A percentile compares a stretch with the other conserved stretches of the same genome.
Evolutionary conservation across 1,140 invertebrate species (phyloP).

Genomic region (Diachasmimorpha longicaudata): DNA sequence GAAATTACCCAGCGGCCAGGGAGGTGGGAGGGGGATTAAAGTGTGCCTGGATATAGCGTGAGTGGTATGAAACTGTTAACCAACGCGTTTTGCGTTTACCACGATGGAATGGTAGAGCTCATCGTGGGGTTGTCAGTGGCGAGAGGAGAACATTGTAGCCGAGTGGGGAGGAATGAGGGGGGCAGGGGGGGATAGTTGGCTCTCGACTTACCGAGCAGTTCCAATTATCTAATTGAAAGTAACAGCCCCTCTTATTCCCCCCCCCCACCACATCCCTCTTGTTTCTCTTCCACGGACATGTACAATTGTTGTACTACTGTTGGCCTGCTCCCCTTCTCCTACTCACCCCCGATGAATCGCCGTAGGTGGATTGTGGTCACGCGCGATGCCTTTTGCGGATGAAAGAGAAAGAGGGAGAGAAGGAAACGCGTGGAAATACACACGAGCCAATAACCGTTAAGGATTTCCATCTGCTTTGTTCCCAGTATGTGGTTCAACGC

Average conservation of each 20-base stretch:
- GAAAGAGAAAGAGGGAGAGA: neutral
- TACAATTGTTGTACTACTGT: slow-evolving; percentile 7
- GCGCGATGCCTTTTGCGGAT: neutral
- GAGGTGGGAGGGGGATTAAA: neutral
- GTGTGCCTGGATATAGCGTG: slow-evolving; percentile 3
- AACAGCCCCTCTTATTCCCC: slow-evolving; percentile 18
- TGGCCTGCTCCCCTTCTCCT: too few relatives aligned
- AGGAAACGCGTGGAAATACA: neutral
- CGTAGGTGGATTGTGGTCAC: slow-evolving; percentile 5
- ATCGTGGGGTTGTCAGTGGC: slow-evolving; percentile 15
- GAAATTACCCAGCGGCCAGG: neutral
- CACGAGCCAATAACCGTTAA: slow-evolving; percentile 49
- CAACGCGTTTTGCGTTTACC: slow-evolving; percentile 30
- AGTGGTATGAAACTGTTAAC: slow-evolving; percentile 14
- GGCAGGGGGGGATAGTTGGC: neutral
- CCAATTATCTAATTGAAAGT: slow-evolving; percentile 56
- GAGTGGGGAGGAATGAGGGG: too few relatives aligned
- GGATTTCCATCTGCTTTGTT: slow-evolving; percentile 51
- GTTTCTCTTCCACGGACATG: neutral
- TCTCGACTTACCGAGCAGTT: slow-evolving; percentile 36
- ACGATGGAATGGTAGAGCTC: slow-evolving; percentile 20
- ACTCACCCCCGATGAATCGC: slow-evolving; percentile 9
- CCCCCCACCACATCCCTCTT: too few relatives aligned
- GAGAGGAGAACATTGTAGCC: neutral
- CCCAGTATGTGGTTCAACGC: slow-evolving; percentile 13